phyloP scores from a whole-genome alignment of 2,888 invertebrate genomes.

The Calliphora vomitoria region DNA sequence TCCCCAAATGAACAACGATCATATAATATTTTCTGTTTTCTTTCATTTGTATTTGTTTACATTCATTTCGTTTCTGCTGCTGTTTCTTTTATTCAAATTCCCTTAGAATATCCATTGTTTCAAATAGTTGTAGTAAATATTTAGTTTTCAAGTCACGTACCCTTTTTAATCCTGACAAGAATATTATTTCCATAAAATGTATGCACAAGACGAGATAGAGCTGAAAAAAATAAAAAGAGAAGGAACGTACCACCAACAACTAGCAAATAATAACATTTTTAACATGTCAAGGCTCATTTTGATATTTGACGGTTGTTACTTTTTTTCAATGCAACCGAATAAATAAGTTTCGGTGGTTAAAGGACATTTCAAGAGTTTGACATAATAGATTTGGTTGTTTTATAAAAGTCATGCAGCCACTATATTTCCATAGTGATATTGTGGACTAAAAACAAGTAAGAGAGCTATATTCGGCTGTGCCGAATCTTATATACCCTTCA shows the following conservation, averaged over 20 bases:
- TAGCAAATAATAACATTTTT: conserved; percentile 52
- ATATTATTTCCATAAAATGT: conserved; percentile 83
- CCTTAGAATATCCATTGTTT: conserved; percentile 54
- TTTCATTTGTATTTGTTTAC: conserved; percentile 43
- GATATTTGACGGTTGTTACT: conserved; percentile 28
- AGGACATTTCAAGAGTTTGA: too few relatives aligned
- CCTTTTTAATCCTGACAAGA: conserved; percentile 85
- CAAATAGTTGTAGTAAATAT: conserved; percentile 71
- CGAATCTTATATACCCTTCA: too few relatives aligned
- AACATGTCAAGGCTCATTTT: conserved; percentile 64
- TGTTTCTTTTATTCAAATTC: conserved; percentile 47
- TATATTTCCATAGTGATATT: too few relatives aligned
- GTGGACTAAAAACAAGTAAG: too few relatives aligned
- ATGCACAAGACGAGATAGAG: conserved; percentile 40
- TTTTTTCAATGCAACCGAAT: conserved; percentile 9
- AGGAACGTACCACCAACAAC: conserved; percentile 23
- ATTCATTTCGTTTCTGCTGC: conserved; percentile 15
- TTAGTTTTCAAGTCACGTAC: conserved; percentile 84
- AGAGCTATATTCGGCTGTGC: too few relatives aligned
- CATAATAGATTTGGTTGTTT: too few relatives aligned
- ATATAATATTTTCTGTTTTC: conserved; percentile 3
- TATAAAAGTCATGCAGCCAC: too few relatives aligned
- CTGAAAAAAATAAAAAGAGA: neutral
- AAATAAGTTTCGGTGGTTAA: neutral
- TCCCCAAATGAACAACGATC: conserved; percentile 24